A percentile compares a stretch with the other conserved stretches of the same genome.
Conservation (phyloP, 2,113 vertebrate genomes). For the Lycaon pictus region DNA sequence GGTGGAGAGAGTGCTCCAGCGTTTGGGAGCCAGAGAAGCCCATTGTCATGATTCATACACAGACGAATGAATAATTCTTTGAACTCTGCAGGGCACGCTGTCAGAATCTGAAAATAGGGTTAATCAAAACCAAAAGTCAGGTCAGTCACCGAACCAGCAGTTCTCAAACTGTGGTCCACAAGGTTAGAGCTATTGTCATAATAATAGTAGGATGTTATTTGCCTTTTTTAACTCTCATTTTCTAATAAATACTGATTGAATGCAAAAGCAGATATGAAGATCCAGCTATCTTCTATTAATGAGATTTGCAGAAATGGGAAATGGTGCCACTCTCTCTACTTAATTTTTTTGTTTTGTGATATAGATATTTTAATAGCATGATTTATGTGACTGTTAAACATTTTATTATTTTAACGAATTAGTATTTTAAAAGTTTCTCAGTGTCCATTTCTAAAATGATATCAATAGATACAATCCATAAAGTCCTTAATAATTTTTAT, state of each 20-base stretch:
- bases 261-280: background rate
- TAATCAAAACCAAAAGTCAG: constrained; percentile 29
- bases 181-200: background rate
- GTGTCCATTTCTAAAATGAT: background rate
- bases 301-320: constrained; percentile 49
- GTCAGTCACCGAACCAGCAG: background rate
- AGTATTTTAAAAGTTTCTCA: background rate
- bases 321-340: background rate
- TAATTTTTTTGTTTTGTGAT: constrained; percentile 44
- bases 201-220: background rate
- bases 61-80: background rate
- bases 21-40: background rate
- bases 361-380: background rate
- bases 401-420: background rate
- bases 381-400: background rate
- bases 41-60: constrained; percentile 2
- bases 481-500: constrained; percentile 24
- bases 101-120: constrained; percentile 36
- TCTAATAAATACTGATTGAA: background rate
- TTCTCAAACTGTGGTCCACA: background rate
- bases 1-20: background rate
- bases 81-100: background rate
- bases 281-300: background rate
- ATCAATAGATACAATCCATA: background rate
- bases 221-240: background rate